Evolutionary conservation across 2,888 invertebrate species (phyloP), one percentile per base, ranked within the genome.

Genomic region (Agriopis leucophaearia): DNA sequence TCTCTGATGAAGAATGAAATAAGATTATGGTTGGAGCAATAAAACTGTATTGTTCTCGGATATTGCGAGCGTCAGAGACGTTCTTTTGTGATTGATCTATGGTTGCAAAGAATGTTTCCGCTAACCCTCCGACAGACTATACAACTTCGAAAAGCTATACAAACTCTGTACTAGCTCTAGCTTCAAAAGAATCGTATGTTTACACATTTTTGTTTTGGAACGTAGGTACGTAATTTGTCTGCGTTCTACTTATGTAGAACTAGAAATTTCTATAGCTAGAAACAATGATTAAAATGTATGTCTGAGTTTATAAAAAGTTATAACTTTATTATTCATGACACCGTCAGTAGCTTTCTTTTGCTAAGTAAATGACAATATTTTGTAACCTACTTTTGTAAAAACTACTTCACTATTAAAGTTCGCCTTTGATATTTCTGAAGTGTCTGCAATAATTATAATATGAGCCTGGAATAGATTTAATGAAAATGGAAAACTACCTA

Each of bases 1-100:
- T 76, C 75, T 78, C 72, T 73, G 73, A 59, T 74, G 72, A 72
- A 77, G 74, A 76, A 70, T 69, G 59, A 67, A 73, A 72, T 69
- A 64, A 66, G 51, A 58, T 61, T 67, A 67, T 64, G 69, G 48
- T 44, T 27, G 36, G 16, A 51, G 60, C 62, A 63, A 66, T 70
- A 48, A 70, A 55, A 66, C 50, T 44, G 47, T 64, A 66, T 69
- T 70, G 64, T 65, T 72, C 66, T 72, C 56, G 52, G 62, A 63
- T 62, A 62, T 61, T 64, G 64, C 44, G 38, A 62, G 40, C 57
- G 61, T 45, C 44, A 52, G 57, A 62, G 16, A 35, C 57, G 66
- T 68, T 66, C 38, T 51, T 62, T 64, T 64, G 52, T 64, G 64
- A 64, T 60, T 69, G 64, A 61, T 69, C 18, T 64, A 51, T 48